A percentile compares a stretch with the other conserved stretches of the same genome.
Conservation (phyloP, 1,140 invertebrate species). For the Pogonomyrmex barbatus region DNA sequence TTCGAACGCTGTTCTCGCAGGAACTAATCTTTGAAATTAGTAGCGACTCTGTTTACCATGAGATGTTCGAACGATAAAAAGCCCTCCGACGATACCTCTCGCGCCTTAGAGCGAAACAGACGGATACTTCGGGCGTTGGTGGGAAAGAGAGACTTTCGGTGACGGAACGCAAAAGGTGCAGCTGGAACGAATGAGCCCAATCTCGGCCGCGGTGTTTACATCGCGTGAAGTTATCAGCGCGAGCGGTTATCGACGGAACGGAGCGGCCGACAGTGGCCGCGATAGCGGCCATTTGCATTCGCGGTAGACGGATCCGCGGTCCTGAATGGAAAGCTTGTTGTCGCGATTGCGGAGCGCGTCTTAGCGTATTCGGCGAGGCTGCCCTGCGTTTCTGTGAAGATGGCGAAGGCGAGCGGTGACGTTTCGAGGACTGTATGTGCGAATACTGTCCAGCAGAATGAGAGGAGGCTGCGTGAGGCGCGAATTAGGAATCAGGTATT, state of each 20-base stretch:
- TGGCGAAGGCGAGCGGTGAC: conserved; percentile 79
- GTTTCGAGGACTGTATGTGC: conserved; percentile 69
- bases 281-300: conserved; percentile 59
- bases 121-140: neutral
- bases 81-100: neutral
- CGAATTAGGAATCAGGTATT: conserved; percentile 77
- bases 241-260: conserved; percentile 40
- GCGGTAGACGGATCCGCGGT: neutral
- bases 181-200: neutral
- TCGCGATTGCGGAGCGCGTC: neutral
- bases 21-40: neutral
- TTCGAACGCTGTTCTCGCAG: neutral
- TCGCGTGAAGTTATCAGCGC: conserved; percentile 1
- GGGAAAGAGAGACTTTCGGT: neutral
- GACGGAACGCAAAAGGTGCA: conserved; percentile 4
- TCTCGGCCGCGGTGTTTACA: conserved; percentile 27
- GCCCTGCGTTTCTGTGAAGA: conserved; percentile 70
- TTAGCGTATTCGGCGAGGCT: neutral
- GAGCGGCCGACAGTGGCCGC: neutral
- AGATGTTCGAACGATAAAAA: conserved; percentile 9
- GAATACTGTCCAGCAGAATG: conserved; percentile 80
- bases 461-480: conserved; percentile 77
- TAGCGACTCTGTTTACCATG: neutral
- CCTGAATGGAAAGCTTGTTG: conserved; percentile 42
- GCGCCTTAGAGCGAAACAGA: neutral